Base-by-base conservation (phyloP, 2,797 vertebrate species). In the Diplodus sargus region DNA sequence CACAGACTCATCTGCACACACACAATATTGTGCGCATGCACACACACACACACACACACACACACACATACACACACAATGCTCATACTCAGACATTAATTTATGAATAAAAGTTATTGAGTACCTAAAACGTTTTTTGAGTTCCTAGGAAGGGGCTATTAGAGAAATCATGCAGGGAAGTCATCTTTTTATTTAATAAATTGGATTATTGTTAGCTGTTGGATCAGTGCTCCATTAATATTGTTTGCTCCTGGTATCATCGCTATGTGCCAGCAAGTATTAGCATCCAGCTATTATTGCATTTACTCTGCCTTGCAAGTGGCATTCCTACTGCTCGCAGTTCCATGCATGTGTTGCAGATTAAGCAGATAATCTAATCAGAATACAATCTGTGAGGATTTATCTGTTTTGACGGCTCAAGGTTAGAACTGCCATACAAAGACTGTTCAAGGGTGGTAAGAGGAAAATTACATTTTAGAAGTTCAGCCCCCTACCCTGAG, bases 291-390 rank as follows among this genome's bases (percentile, higher is more conserved):
- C 72, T 84, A 76, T 91, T 92, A 82, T 82, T 93, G 79, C 76
- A 87, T 93, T 92, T 87, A 59, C 74, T 70, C 48, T 69, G 67
- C 70, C 70, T 76, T 79, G 71, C 72, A 73, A 87, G 77, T 79
- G 82, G 74, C 71, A 75, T 81, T 80, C 58, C 79, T 11, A 49
- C 77, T 76, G 77, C 80, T 82, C 64, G 61, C 72, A 68, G 79
- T 79, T 78, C 63, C 70, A 83, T 88, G 90, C 86, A 90, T 91
- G 87, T 89, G 89, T 89, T 81, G 83, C 89, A 92, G 91, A 94
- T 93, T 93, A 93, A 89, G 84, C 61, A 53, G 80, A 86, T 94
- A 93, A 94, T 95, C 91, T 92, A 93, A 94, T 94, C 93, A 94
- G 82, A 91, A 93, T 86, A 93, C 90, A 93, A 92, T 93, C 90